A percentile compares a stretch with the other conserved stretches of the same genome.
Evolutionary conservation across 2,888 invertebrate genomes (phyloP).

Genomic region (Beris chalybata): DNA sequence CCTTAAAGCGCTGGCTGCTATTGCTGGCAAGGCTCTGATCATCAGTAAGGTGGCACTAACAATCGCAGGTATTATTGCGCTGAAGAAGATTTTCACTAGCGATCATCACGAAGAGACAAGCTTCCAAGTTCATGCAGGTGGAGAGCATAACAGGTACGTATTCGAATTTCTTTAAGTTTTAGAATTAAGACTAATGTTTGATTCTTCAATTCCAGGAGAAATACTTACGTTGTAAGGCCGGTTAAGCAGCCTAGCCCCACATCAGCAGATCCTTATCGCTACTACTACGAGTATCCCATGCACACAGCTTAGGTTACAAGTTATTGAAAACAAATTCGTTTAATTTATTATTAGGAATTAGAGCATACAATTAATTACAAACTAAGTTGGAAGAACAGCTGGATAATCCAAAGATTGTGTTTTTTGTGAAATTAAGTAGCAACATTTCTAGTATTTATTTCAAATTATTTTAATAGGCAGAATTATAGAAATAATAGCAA

Average conservation of each 20-base stretch:
- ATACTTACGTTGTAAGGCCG: conserved; percentile 65
- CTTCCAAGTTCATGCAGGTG: conserved; percentile 70
- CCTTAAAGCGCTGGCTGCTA: conserved; percentile 68
- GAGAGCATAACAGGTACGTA: conserved; percentile 63
- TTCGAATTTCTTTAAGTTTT: background rate
- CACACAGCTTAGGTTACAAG: conserved; percentile 14
- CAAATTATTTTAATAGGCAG: too few species aligned
- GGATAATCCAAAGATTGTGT: too few species aligned
- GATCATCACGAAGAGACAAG: conserved; percentile 66
- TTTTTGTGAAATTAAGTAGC: too few species aligned
- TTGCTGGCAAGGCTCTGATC: conserved; percentile 72
- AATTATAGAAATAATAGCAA: too few species aligned
- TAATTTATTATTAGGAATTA: too few species aligned
- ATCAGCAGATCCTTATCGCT: conserved; percentile 63
- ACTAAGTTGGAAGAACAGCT: too few species aligned
- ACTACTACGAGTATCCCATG: conserved; percentile 59
- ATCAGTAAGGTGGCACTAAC: conserved; percentile 74
- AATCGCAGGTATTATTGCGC: conserved; percentile 70
- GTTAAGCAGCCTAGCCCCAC: conserved; percentile 57
- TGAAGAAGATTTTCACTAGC: conserved; percentile 73
- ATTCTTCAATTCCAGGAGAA: conserved; percentile 63
- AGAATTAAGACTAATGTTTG: background rate
- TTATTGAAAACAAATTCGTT: too few species aligned
- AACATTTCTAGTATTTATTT: too few species aligned
- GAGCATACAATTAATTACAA: too few species aligned